Conservation (phyloP, 2,888 invertebrate genomes). For the Calameuta pallipes region DNA sequence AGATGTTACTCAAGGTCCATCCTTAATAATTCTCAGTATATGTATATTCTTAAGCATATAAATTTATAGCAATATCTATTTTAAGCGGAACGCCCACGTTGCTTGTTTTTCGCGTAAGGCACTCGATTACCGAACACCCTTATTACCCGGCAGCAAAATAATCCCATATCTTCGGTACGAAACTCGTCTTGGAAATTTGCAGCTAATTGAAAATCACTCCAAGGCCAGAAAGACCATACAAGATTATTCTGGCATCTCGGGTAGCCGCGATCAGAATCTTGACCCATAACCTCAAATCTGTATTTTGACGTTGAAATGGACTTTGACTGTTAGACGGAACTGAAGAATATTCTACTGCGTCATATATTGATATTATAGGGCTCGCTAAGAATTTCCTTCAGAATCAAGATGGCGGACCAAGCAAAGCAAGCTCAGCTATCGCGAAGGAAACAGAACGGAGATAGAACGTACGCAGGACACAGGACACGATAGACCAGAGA, state of each 20-base stretch:
- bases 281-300: conserved; percentile 7
- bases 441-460: not conserved
- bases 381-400: not conserved
- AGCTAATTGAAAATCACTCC: conserved; percentile 53
- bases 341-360: not conserved
- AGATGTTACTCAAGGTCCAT: not conserved
- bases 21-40: not conserved
- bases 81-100: conserved; percentile 42
- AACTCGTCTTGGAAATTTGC: conserved; percentile 56
- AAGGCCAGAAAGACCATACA: not conserved
- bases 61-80: not conserved
- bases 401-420: not conserved
- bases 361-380: not conserved
- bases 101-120: conserved; percentile 31
- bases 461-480: conserved; percentile 10
- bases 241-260: not conserved
- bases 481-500: conserved; percentile 7
- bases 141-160: conserved; percentile 38
- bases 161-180: conserved; percentile 16
- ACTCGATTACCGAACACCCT: conserved; percentile 53
- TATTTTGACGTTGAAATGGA: conserved; percentile 4
- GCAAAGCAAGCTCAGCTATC: not conserved
- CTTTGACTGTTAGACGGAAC: not conserved
- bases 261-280: not conserved
- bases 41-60: not conserved